Evolutionary conservation across 2,888 invertebrate genomes (phyloP).

Genomic region (Caprella mutica): DNA sequence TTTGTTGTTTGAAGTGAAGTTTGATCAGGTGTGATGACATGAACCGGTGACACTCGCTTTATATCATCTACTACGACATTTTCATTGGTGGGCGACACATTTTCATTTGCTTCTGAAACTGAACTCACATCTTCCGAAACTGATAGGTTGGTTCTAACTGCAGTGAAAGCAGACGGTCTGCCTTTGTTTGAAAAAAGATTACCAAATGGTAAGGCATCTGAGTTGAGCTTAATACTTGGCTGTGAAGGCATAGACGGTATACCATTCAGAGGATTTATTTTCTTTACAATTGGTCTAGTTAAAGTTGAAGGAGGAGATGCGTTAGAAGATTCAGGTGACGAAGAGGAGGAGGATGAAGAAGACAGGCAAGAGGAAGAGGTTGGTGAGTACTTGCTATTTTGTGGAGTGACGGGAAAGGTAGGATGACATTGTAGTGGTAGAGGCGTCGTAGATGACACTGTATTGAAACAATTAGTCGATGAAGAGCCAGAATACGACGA

Average conservation of each 20-base stretch:
- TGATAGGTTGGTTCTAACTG: too few species aligned
- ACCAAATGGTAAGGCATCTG: not conserved
- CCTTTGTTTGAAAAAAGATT: not conserved
- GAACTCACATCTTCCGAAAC: too few species aligned
- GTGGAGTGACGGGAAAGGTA: not conserved
- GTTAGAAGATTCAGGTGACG: not conserved
- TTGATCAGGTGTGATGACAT: too few species aligned
- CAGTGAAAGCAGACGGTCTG: slow-evolving; percentile 7
- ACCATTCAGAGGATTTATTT: not conserved
- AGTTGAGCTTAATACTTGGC: slow-evolving; percentile 1
- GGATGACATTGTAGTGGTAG: too few species aligned
- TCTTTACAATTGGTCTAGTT: not conserved
- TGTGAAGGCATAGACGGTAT: not conserved
- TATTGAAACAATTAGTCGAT: not conserved
- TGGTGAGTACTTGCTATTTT: not conserved
- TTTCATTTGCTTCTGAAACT: too few species aligned
- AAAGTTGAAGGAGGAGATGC: not conserved
- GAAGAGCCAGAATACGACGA: not conserved
- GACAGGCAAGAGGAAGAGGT: not conserved
- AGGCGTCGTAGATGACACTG: not conserved
- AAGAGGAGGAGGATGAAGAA: not conserved
- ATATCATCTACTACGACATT: too few species aligned
- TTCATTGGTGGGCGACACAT: too few species aligned
- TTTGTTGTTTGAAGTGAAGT: too few species aligned
- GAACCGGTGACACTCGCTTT: too few species aligned